Evolutionary conservation across 2,113 vertebrate genomes (phyloP).

Genomic region (Isurus oxyrinchus): DNA sequence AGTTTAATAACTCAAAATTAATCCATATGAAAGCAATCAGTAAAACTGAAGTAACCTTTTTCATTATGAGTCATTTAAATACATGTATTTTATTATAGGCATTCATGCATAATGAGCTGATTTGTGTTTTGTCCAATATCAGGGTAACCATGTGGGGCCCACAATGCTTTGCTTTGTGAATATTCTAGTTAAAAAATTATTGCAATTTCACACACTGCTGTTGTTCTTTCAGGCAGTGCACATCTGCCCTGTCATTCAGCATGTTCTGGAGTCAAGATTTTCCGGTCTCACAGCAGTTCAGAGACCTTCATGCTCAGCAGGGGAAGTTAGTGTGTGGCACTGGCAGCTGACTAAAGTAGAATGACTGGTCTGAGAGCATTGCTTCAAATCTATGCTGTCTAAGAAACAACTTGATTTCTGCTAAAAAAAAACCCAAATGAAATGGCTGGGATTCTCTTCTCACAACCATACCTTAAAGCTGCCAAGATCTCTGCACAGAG

Average conservation of each 20-base stretch:
- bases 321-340: neutral
- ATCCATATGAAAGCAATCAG: neutral
- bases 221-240: neutral
- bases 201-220: neutral
- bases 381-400: neutral
- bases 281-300: neutral
- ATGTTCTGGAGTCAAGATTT: neutral
- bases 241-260: neutral
- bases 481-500: neutral
- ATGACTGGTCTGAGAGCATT: neutral
- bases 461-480: neutral
- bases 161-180: neutral
- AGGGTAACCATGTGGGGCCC: neutral
- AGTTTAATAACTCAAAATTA: neutral
- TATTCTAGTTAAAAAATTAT: neutral
- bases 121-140: neutral
- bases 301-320: neutral
- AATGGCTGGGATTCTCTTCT: neutral
- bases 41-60: neutral
- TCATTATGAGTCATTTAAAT: neutral
- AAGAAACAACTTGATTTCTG: neutral
- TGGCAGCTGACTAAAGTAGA: neutral
- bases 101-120: no score
- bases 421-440: neutral
- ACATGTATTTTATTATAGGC: neutral